phyloP scores from a whole-genome alignment of 2,797 vertebrate species.

The Mycteria americana region DNA sequence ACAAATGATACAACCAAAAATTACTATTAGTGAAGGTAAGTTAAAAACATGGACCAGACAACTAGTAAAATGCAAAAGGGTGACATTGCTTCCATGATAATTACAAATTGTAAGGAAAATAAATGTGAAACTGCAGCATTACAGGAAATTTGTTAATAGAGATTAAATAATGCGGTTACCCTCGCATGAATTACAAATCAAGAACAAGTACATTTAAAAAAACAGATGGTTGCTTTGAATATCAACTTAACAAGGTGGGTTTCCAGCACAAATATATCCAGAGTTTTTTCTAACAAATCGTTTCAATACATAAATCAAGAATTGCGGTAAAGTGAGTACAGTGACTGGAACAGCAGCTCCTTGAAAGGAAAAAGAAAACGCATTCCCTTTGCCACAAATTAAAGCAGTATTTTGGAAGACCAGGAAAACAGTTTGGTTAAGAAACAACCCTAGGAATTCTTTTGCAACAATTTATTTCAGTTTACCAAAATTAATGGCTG shows the following conservation, averaged over 20 bases:
- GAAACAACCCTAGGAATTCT: background rate
- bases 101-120: constrained; percentile 45
- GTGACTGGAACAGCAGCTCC: constrained; percentile 28
- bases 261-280: constrained; percentile 43
- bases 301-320: background rate
- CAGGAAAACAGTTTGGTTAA: constrained; percentile 12
- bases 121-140: constrained; percentile 65
- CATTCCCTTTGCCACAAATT: constrained; percentile 53
- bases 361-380: background rate
- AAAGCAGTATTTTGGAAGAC: constrained; percentile 68
- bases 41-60: constrained; percentile 24
- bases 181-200: background rate
- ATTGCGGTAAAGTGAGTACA: background rate
- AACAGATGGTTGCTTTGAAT: background rate
- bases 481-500: background rate
- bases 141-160: constrained; percentile 37
- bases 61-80: background rate
- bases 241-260: background rate
- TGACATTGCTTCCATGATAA: background rate
- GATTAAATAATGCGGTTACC: constrained; percentile 6
- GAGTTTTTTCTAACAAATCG: background rate
- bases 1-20: constrained; percentile 54
- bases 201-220: constrained; percentile 21
- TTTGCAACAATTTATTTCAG: background rate
- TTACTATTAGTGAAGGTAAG: constrained; percentile 31